Evolutionary conservation across 2,888 invertebrate genomes (phyloP), one percentile per base, ranked within the genome.

Genomic region (Andrena camellia): DNA sequence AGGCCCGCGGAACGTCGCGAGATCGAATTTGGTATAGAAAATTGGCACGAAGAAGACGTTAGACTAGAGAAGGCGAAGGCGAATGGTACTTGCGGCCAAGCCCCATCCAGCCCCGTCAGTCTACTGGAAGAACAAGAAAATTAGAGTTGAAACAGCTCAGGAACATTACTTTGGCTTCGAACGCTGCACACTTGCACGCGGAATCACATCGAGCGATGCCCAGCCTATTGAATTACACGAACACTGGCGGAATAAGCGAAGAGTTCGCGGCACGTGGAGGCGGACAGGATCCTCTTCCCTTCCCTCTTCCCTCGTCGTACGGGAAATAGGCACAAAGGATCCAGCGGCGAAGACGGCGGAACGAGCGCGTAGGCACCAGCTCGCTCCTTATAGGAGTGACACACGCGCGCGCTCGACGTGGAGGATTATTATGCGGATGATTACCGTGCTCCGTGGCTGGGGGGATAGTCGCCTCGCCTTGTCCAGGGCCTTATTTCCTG

Each of bases 381-480:
- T 78, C 88, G 71, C 87, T 88, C 91, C 91, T 89, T 91, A 91
- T 91, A 90, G 64, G 91, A 86, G 77, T 84, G 89, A 90, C 91
- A 90, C 89, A 86, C 87, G 89, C 88, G 85, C 71, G 70, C 81
- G 78, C 77, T 78, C 80, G 83, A 78, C 80, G 57, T 4, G 83
- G 82, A 74, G 71, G 86, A 87, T 90, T 90, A 89, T 89, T 86
- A 85, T 86, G 82, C 83, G 84, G 81, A 87, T 88, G 88, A 89
- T 89, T 86, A 87, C 87, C 79, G 78, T 78, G 77, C 76, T 72
- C 29, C 77, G 76, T 66, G 76, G 70, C 74, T 68, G 52, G 59
- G 69, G 57, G 70, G 66, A 86, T 71, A 73, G 54, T 71, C 66
- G 68, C 67, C 66, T 78, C 68, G 52, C 67, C 66, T 64, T 50